A percentile compares a stretch with the other conserved stretches of the same genome.
These are phyloP conservation scores for Heterodera carotae DNA, from an alignment of 1,140 invertebrate genomes.

Conservation along the genomic window DNA sequence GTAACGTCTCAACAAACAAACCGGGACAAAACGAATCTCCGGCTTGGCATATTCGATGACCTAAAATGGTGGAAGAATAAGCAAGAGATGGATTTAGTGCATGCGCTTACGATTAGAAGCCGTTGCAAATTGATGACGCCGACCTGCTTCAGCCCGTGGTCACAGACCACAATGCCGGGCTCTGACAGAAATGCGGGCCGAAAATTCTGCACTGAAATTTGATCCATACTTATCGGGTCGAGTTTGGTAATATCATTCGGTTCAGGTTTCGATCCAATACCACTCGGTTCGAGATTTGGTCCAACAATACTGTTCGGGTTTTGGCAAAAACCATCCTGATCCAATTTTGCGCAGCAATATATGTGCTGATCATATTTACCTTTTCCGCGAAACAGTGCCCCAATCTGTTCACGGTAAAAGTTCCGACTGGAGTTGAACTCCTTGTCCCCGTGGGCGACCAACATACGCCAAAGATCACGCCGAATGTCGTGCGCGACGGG, in stretches of 20 bases:
- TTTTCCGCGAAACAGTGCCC: slow-evolving; percentile 52
- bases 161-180: slow-evolving; percentile 61
- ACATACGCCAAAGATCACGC: slow-evolving; percentile 51
- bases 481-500: slow-evolving; percentile 62
- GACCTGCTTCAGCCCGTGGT: slow-evolving; percentile 61
- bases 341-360: too few relatives aligned
- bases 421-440: slow-evolving; percentile 55
- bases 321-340: too few relatives aligned
- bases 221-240: too few relatives aligned
- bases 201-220: slow-evolving; percentile 57
- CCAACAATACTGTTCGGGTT: too few relatives aligned
- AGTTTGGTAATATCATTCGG: too few relatives aligned
- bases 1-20: slow-evolving; percentile 37
- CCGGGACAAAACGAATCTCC: slow-evolving; percentile 62
- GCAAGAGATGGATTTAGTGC: not conserved
- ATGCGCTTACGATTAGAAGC: slow-evolving; percentile 47
- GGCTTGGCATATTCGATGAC: slow-evolving; percentile 60
- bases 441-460: slow-evolving; percentile 53
- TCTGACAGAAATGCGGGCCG: slow-evolving; percentile 49
- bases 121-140: slow-evolving; percentile 59
- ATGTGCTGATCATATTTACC: slow-evolving; percentile 31
- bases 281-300: too few relatives aligned
- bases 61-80: not conserved
- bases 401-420: slow-evolving; percentile 54
- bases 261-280: too few relatives aligned